phyloP scores from a whole-genome alignment of 2,888 invertebrate species.

The Cheilosia vulpina region DNA sequence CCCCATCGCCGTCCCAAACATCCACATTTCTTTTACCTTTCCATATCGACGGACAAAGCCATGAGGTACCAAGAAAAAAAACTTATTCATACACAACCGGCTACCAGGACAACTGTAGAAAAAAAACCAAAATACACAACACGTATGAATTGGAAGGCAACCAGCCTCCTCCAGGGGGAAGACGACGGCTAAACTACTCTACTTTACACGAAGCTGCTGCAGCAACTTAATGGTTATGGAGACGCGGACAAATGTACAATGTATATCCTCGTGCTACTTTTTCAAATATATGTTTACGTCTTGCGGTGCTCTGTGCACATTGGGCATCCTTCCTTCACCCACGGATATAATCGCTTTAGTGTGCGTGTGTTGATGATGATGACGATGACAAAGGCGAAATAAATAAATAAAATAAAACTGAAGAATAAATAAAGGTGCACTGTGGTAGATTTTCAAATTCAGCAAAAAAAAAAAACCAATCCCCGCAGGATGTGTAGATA shows the following conservation, averaged over 20 bases:
- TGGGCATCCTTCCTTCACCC: slow-evolving; percentile 48
- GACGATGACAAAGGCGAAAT: slow-evolving; percentile 50
- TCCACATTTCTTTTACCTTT: slow-evolving; percentile 15
- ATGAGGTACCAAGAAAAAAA: slow-evolving; percentile 14
- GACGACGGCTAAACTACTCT: slow-evolving; percentile 60
- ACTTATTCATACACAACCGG: slow-evolving; percentile 8
- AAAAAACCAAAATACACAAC: slow-evolving; percentile 20
- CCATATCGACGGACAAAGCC: slow-evolving; percentile 25
- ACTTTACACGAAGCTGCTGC: slow-evolving; percentile 37
- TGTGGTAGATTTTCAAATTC: slow-evolving; percentile 32
- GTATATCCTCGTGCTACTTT: slow-evolving; percentile 68
- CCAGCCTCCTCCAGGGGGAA: slow-evolving; percentile 33
- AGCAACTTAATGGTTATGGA: slow-evolving; percentile 49
- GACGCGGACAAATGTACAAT: slow-evolving; percentile 6
- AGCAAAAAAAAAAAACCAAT: slow-evolving; percentile 19
- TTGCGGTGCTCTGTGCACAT: background rate
- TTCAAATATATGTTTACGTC: slow-evolving; percentile 20
- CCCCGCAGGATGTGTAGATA: slow-evolving; percentile 7
- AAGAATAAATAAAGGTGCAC: slow-evolving; percentile 66
- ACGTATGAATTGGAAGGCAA: slow-evolving; percentile 7
- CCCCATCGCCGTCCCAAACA: slow-evolving; percentile 35
- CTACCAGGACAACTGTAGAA: slow-evolving; percentile 4
- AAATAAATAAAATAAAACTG: slow-evolving; percentile 8
- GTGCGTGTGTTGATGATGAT: slow-evolving; percentile 18
- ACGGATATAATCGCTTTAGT: background rate